These are phyloP conservation scores for Pegea sp. DNA, from an alignment of 23 tunicate genomes.

Conservation along the genomic window DNA sequence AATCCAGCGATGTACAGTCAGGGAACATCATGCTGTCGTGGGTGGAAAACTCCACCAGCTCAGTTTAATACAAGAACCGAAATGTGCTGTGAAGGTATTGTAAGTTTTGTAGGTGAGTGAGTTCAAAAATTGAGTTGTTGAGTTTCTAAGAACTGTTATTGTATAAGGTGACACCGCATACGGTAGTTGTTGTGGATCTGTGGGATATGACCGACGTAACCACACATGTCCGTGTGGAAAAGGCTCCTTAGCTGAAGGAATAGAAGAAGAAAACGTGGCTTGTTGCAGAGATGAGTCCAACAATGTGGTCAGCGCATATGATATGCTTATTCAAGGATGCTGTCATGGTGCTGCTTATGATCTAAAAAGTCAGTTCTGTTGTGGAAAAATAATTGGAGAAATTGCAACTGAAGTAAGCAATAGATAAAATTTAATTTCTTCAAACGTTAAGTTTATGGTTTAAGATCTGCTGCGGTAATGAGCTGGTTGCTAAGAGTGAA, in stretches of 20 bases:
- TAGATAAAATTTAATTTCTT: too few relatives aligned
- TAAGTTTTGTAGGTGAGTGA: conserved; percentile 27
- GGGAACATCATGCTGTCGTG: conserved; percentile 33
- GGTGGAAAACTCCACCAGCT: conserved; percentile 20
- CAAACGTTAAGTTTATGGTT: too few relatives aligned
- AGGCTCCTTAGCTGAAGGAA: conserved; percentile 8
- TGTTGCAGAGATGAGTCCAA: conserved; percentile 16
- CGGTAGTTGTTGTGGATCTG: conserved; percentile 46
- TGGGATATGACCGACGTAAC: conserved; percentile 43
- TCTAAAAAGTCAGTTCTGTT: conserved; percentile 28
- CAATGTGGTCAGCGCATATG: background rate
- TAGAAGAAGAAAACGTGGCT: conserved; percentile 4
- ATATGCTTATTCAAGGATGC: conserved; percentile 22
- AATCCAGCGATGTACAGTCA: conserved; percentile 1
- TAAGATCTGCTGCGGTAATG: too few relatives aligned
- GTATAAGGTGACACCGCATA: conserved; percentile 52
- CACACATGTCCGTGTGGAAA: conserved; percentile 72
- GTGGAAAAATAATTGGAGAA: conserved; percentile 22
- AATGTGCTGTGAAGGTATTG: conserved; percentile 68
- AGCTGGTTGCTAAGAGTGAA: too few relatives aligned
- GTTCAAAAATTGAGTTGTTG: too few relatives aligned
- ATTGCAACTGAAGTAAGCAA: conserved; percentile 20
- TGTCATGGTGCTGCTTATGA: conserved; percentile 39
- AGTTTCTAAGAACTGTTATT: too few relatives aligned
- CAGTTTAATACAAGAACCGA: conserved; percentile 26